Evolutionary conservation across 1,140 invertebrate species (phyloP).

Genomic region (Drosophila mayri): DNA sequence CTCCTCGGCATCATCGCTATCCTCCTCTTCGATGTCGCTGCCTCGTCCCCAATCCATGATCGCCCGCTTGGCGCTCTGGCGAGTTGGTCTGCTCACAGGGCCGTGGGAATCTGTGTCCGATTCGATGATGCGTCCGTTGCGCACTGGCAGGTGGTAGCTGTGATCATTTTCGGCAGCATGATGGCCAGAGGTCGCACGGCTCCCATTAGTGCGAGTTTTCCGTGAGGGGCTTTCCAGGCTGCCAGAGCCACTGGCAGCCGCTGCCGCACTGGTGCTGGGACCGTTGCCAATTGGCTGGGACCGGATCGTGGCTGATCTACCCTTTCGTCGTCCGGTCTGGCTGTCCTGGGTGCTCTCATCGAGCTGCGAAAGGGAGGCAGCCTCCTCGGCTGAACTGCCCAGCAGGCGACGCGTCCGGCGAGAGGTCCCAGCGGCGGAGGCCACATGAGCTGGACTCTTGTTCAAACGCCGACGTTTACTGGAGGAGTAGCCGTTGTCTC

Average conservation of each 20-base stretch:
- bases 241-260: constrained; percentile 24
- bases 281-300: constrained; percentile 48
- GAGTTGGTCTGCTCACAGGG: constrained; percentile 64
- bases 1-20: constrained; percentile 79
- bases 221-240: constrained; percentile 68
- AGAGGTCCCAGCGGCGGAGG: constrained; percentile 4
- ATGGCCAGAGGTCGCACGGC: constrained; percentile 23
- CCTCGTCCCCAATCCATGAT: constrained; percentile 72
- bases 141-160: constrained; percentile 79
- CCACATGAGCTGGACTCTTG: constrained; percentile 13
- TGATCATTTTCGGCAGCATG: constrained; percentile 78
- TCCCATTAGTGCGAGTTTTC: constrained; percentile 70
- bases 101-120: constrained; percentile 78
- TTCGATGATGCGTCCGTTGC: constrained; percentile 76
- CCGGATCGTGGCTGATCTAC: constrained; percentile 41
- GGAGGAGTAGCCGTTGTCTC: constrained; percentile 18
- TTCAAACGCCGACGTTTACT: constrained; percentile 45
- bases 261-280: constrained; percentile 65
- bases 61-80: constrained; percentile 72
- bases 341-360: constrained; percentile 82
- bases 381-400: constrained; percentile 67
- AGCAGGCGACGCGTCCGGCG: constrained; percentile 57
- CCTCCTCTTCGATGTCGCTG: constrained; percentile 75
- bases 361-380: constrained; percentile 57
- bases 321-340: constrained; percentile 60